Evolutionary conservation across 30 jellyfish, hydroid and myxozoan genomes (phyloP), one percentile per base, ranked within the genome.

Genomic region (Cassiopea xamachana): DNA sequence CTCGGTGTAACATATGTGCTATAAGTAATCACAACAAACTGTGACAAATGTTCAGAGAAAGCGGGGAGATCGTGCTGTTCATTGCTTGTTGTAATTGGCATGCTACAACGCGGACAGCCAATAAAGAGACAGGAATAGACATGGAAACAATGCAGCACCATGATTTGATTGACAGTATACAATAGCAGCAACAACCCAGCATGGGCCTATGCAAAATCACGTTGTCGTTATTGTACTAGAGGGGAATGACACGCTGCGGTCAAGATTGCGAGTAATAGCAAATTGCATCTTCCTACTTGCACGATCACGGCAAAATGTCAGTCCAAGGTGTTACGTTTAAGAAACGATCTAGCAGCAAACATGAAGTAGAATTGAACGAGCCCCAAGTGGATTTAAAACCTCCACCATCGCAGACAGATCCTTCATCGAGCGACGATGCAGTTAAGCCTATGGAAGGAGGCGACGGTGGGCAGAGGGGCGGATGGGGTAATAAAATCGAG

Each of bases 401-500:
- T 39, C 88, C 88, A 10, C 59, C 76, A 16, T 67, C 89, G 47
- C 93, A 61, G 51, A 67, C 89, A 1, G 93, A 86, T 46, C 93
- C 95, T 1, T 88, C 95, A 0, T 88, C 95, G 2, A 78, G 91
- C 46, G 95, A 88, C 10, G 95, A 88, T 79, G 80, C 85, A 59
- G 85, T 76, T 12, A 88, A 88, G 80, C 95, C 95, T 7, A 49
- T 69, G 43, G 91, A 79, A 46, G 69, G 81, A 12, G 87, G 84
- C 18, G 80, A 71, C 27, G 80, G 58, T 1, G 91, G 80, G 8
- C 91, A 88, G 18, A 61, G 98, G 50, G 98, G 89, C 18, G 97
- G 98, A 46, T 94, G 98, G 98, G 98, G 98, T 10, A 94, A 94
- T 61, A 94, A 94, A 80, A 45, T 94, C 2, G 98, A 94, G 88